Base-by-base conservation (phyloP, 2,797 vertebrate genomes). In the Toxotes lorentzi region DNA sequence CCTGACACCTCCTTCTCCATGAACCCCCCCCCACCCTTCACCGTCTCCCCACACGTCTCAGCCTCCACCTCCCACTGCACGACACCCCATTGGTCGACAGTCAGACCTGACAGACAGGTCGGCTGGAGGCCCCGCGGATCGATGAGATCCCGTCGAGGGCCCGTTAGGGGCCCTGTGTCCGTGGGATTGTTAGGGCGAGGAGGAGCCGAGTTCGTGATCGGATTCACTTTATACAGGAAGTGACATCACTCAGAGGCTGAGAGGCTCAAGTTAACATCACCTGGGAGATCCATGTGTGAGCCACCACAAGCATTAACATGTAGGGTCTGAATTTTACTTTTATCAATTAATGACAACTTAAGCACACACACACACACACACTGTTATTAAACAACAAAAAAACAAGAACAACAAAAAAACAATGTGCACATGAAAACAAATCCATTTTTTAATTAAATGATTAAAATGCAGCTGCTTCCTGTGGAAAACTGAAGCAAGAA, bases 1-100 rank as follows among this genome's bases (percentile, higher is more conserved):
- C 90, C 90, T 90, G 88, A 91, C 87, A 88, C 90, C 85, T 78
- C 65, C 61, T 56, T 73, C 40, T 35, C 21, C 21, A 23, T 45
- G 61, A 79, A 70, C 57, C 45, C n/a, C 53, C 35, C 57, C 35
- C 51, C 51, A 5, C 35, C 51, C 51, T 5, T 23, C 51, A 1
- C 19, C 1, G 17, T 8, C 21, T 4, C 47, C 41, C 41, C 6
- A 24, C 56, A 43, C 51, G 1, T 13, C 61, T 54, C 17, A 54
- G 34, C 62, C 64, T 41, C 41, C 58, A 53, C 70, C 86, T 64
- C 56, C 63, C 72, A 16, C 70, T 72, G 78, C 80, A 76, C 13
- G 51, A 69, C 69, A 54, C 78, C 70, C 72, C 73, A 69, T 77
- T 72, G 87, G 72, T 73, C n/a, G 56, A 70, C 81, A 54, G 77